Conservation (phyloP, 2,113 vertebrate species). For the Apaloderma vittatum region DNA sequence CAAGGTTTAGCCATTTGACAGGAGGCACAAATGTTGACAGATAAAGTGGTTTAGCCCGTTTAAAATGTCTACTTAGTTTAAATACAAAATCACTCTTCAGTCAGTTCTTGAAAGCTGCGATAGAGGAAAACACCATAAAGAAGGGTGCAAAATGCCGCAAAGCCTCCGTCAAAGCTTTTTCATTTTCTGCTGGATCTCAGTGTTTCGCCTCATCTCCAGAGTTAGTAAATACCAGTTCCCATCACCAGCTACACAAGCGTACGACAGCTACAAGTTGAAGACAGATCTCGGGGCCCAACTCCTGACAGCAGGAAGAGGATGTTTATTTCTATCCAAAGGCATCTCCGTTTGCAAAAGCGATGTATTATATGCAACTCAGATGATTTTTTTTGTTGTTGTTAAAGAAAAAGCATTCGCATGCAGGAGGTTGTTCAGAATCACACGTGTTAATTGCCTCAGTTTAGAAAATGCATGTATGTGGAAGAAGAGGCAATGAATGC, state of each 20-base stretch:
- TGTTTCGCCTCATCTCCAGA: not conserved
- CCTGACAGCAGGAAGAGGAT: not conserved
- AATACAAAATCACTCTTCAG: not conserved
- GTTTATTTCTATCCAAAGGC: not conserved
- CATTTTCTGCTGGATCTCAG: accelerated
- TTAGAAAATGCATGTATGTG: not conserved
- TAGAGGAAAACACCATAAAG: not conserved
- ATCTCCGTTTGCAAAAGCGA: not conserved
- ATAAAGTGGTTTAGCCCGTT: not conserved
- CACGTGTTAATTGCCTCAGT: not conserved
- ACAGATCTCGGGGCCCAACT: not conserved
- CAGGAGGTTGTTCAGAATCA: not conserved
- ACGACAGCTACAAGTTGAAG: not conserved
- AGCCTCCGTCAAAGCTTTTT: not conserved
- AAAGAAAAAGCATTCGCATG: not conserved
- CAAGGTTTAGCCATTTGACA: not conserved
- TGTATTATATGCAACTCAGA: not conserved
- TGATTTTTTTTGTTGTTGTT: not conserved
- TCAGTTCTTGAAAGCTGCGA: not conserved
- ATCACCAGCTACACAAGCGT: not conserved
- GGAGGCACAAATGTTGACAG: conserved; percentile 3
- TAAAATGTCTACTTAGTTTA: not conserved
- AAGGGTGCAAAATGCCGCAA: not conserved
- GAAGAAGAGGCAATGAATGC: not conserved
- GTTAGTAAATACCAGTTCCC: not conserved